These are phyloP conservation scores for Itoplectis maculator DNA, from an alignment of 2,888 invertebrate genomes.

Conservation along the genomic window DNA sequence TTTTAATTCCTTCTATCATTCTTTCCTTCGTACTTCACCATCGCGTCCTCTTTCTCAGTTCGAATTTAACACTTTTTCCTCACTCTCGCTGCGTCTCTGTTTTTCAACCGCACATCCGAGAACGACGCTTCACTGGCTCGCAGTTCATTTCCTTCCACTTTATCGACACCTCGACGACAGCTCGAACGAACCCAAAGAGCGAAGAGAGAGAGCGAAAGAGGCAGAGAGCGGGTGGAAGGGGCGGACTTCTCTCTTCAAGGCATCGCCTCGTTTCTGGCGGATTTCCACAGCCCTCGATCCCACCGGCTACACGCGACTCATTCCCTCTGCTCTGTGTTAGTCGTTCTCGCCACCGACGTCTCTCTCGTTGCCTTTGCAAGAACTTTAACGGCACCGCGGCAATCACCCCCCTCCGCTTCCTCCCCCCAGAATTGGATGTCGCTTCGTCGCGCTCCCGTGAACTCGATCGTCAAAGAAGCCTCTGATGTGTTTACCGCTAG, in stretches of 20 bases:
- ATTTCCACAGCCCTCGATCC: conserved; percentile 25
- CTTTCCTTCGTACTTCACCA: neutral
- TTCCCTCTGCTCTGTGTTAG: conserved; percentile 31
- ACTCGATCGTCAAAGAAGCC: conserved; percentile 38
- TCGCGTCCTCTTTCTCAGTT: neutral
- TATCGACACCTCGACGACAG: conserved; percentile 52
- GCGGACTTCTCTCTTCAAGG: conserved; percentile 1
- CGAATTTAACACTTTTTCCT: neutral
- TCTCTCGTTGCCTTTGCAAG: conserved; percentile 26
- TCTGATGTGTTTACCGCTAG: conserved; percentile 24
- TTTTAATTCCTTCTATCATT: neutral
- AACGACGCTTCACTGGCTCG: conserved; percentile 32
- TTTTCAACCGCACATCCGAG: conserved; percentile 47
- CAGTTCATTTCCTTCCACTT: conserved; percentile 45
- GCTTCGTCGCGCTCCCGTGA: conserved; percentile 32
- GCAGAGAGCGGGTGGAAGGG: neutral
- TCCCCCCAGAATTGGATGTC: conserved; percentile 43
- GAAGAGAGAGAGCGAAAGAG: neutral
- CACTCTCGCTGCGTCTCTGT: neutral
- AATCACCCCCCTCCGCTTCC: conserved; percentile 5
- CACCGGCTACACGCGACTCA: neutral
- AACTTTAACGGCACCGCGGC: conserved; percentile 32
- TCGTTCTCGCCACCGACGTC: conserved; percentile 7
- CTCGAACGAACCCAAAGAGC: conserved; percentile 24
- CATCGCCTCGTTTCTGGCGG: conserved; percentile 7